Evolutionary conservation across 2,797 vertebrate genomes (phyloP).

Genomic region (Gobionotothen gibberifrons): DNA sequence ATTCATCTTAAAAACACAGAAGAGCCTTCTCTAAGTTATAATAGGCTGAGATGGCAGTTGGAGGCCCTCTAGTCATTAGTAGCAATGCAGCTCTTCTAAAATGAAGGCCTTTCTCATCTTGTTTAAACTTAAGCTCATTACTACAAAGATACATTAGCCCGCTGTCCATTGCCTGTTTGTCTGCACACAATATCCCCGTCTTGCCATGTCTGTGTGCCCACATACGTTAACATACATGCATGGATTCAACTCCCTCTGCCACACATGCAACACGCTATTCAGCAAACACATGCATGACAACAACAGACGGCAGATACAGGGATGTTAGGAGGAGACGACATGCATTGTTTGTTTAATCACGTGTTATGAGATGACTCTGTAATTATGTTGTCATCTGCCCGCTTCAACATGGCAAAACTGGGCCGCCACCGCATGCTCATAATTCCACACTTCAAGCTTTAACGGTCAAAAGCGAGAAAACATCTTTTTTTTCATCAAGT

Average conservation of each 20-base stretch:
- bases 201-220: conserved; percentile 26
- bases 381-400: conserved; percentile 82
- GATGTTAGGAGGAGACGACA: conserved; percentile 74
- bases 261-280: conserved; percentile 49
- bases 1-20: conserved; percentile 83
- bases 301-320: conserved; percentile 62
- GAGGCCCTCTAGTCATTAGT: conserved; percentile 82
- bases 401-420: conserved; percentile 60
- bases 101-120: conserved; percentile 79
- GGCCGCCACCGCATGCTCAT: conserved; percentile 61
- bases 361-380: conserved; percentile 78
- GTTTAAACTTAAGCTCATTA: conserved; percentile 79
- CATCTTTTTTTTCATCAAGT: conserved; percentile 3
- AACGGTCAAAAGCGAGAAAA: conserved; percentile 60
- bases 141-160: conserved; percentile 74
- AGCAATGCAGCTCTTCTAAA: conserved; percentile 70
- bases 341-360: conserved; percentile 83
- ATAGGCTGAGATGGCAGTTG: conserved; percentile 80
- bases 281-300: conserved; percentile 56
- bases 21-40: conserved; percentile 77
- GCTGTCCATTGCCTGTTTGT: conserved; percentile 69
- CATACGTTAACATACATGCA: conserved; percentile 33
- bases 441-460: conserved; percentile 72
- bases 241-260: conserved; percentile 23
- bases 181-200: conserved; percentile 54